These are phyloP conservation scores for Brachystomella parvula DNA, from an alignment of 1,140 invertebrate species.

Conservation along the genomic window DNA sequence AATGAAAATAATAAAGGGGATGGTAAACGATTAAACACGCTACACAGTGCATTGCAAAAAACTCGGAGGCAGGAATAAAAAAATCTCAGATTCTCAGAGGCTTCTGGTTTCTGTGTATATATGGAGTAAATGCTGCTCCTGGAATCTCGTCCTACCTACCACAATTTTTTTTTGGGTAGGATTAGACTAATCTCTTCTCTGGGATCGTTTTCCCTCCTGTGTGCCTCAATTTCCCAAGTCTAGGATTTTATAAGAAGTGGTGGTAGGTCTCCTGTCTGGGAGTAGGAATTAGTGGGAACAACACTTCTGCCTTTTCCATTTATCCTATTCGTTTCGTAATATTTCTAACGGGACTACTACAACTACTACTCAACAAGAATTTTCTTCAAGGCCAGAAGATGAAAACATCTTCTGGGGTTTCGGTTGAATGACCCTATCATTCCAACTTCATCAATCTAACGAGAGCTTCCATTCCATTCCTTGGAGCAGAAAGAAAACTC, in stretches of 20 bases:
- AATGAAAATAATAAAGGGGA: too few relatives aligned
- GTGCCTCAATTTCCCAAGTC: too few relatives aligned
- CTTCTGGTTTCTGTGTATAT: background rate
- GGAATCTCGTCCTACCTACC: background rate
- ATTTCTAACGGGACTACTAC: constrained; percentile 36
- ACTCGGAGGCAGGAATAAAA: too few relatives aligned
- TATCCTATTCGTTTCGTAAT: constrained; percentile 18
- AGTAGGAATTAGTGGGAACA: too few relatives aligned
- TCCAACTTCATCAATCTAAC: background rate
- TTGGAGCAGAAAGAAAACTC: too few relatives aligned
- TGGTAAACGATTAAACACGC: too few relatives aligned
- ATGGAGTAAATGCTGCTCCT: background rate
- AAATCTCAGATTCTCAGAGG: too few relatives aligned
- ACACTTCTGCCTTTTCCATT: constrained; percentile 5
- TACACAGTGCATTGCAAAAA: too few relatives aligned
- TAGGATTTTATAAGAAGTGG: too few relatives aligned
- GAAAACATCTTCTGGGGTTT: constrained; percentile 32
- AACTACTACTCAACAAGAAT: constrained; percentile 26
- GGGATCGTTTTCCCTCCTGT: background rate
- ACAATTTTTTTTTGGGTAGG: background rate
- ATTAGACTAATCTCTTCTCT: background rate
- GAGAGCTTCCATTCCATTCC: constrained; percentile 2
- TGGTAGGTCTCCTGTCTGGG: too few relatives aligned
- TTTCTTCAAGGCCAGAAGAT: constrained; percentile 37
- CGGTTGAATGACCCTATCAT: constrained; percentile 37